Evolutionary conservation across 2,113 vertebrate species (phyloP), one percentile per base, ranked within the genome.

Genomic region (Microtus oregoni): DNA sequence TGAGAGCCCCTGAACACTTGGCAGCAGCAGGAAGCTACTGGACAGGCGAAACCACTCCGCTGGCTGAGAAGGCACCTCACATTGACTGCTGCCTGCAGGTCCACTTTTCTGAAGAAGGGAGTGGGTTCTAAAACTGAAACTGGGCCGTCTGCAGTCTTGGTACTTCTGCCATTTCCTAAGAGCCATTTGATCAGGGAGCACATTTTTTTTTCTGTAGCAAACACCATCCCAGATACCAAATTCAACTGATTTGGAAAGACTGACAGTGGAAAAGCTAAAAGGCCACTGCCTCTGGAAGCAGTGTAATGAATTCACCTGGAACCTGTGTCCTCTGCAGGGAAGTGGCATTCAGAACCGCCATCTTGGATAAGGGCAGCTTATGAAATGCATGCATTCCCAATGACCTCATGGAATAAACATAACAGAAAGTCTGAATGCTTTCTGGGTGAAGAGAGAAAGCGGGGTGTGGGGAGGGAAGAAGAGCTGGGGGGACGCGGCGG

Each of bases 71-170:
- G 63, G 44, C 5, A 17, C 30, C 35, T 1, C 20, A 17, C 19
- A 15, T 3, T 1, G 0, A 14, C 70, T 35, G 32, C 2, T 0
- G 22, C 72, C 26, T 20, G 44, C 38, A 79, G 8, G 38, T 0
- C 5, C 24, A 52, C 70, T 13, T 72, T 86, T 76, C 38, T 47
- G 0, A n/a, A 32, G 35, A 91, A 47, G 58, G 58, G 28, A 76
- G 41, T 35, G 2, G 15, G 61, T 65, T 83, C 32, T 86, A 13
- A 58, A 55, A 73, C 30, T 8, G 32, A 82, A 38, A n/a, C 38
- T 50, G 14, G 24, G 30, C 5, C 41, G 2, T 44, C 63, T 5
- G 3, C 7, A 10, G 63, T 67, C 86, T 91, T 86, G 35, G 65
- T 9, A 55, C 44, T 24, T 73, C 44, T 24, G 28, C 28, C 17